phyloP scores from a whole-genome alignment of 2,797 vertebrate genomes.

The Agapornis canus region DNA sequence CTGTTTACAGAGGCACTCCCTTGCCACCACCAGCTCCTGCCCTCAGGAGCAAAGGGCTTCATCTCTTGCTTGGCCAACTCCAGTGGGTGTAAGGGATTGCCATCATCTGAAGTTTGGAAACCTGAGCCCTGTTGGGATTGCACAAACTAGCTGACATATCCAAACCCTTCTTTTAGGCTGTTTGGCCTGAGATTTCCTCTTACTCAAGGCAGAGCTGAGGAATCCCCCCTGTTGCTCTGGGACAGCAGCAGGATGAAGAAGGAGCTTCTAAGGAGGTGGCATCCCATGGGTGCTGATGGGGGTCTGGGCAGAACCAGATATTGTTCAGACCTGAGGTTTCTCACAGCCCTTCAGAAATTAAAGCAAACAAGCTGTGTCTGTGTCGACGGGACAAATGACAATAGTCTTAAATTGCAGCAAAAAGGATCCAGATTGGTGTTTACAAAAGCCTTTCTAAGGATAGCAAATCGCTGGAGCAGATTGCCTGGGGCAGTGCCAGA shows the following conservation, averaged over 20 bases:
- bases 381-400: not conserved
- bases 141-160: not conserved
- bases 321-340: not conserved
- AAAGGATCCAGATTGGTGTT: constrained; percentile 57
- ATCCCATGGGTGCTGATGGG: not conserved
- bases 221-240: not conserved
- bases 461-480: constrained; percentile 29
- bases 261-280: not conserved
- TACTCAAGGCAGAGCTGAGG: not conserved
- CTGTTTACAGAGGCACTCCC: not conserved
- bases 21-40: not conserved
- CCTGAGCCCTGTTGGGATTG: not conserved
- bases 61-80: not conserved
- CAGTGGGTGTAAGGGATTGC: not conserved
- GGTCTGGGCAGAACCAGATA: not conserved
- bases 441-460: constrained; percentile 60
- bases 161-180: not conserved
- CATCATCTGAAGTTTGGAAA: not conserved
- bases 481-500: constrained; percentile 51
- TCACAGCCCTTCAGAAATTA: not conserved
- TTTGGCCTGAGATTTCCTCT: rapidly evolving
- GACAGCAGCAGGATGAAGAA: not conserved
- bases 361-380: constrained; percentile 25
- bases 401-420: constrained; percentile 44
- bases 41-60: not conserved